Percentiles rank a stretch among this genome's conserved stretches.
phyloP scores from a whole-genome alignment of 2,888 invertebrate species.

The Drosophila glabriapex region DNA sequence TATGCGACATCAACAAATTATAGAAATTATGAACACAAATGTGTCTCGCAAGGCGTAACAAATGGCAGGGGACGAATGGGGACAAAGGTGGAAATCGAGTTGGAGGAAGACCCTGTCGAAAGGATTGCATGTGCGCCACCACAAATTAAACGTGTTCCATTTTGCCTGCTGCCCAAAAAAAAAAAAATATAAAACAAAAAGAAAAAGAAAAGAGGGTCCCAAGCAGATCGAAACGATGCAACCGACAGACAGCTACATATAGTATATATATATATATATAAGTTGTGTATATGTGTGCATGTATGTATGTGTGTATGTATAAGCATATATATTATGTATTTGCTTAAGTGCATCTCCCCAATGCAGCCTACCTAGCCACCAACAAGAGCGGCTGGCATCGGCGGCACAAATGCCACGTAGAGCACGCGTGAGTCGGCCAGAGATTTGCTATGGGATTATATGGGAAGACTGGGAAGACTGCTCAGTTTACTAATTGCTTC shows the following conservation, averaged over 20 bases:
- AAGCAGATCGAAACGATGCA: conserved; percentile 35
- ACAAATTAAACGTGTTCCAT: conserved; percentile 59
- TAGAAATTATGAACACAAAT: conserved; percentile 65
- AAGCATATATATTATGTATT: conserved; percentile 31
- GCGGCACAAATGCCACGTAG: conserved; percentile 67
- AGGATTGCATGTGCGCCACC: conserved; percentile 65
- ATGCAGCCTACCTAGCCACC: conserved; percentile 34
- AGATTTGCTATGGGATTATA: conserved; percentile 75
- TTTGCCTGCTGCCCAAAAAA: conserved; percentile 6
- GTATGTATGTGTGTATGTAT: background rate
- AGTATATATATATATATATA: background rate
- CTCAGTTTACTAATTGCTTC: conserved; percentile 84
- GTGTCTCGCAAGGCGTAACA: conserved; percentile 12
- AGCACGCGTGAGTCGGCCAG: conserved; percentile 68
- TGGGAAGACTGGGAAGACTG: conserved; percentile 64
- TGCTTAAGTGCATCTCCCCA: conserved; percentile 55
- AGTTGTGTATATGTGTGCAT: background rate
- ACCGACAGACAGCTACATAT: conserved; percentile 18
- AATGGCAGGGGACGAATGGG: background rate
- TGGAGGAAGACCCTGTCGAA: conserved; percentile 49
- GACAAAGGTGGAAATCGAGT: background rate
- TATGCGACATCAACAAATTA: conserved; percentile 57
- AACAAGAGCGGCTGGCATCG: conserved; percentile 21
- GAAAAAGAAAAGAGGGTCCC: background rate
- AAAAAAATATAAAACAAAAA: background rate